Evolutionary conservation across 2,797 vertebrate genomes (phyloP), one percentile per base, ranked within the genome.

Genomic region (Characodon lateralis): DNA sequence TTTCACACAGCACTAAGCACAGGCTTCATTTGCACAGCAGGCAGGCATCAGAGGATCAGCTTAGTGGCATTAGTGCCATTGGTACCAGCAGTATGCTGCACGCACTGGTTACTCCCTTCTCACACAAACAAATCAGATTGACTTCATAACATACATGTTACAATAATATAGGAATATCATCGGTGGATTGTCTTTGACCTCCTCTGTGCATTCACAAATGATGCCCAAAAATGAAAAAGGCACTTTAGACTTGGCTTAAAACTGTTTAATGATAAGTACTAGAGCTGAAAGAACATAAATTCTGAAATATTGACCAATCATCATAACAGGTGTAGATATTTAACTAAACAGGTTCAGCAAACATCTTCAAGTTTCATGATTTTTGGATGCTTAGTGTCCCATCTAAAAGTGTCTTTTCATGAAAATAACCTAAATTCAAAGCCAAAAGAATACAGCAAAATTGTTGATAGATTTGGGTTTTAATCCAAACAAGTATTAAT

Each of bases 261-360:
- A 28, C 43, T 28, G 12, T 48, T 26, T 13, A 13, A 48, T 43
- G 22, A 43, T 24, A 48, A 48, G 31, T 26, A 7, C 14, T 71
- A 8, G 10, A 22, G 24, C 28, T 68, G 16, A 77, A 73, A 69
- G 16, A 81, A 48, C 20, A 10, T 76, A 55, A 78, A 75, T 59
- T 39, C 20, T 18, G 39, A 35, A 24, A 28, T 74, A 22, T 22
- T 20, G 51, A 20, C 51, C 18, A 18, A 22, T 53, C 4, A 53
- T 53, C 18, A 53, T 16, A 51, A 16, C 50, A 18, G 14, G 12
- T 8, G 46, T 48, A 2, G 10, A 51, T 3, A 3, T 13, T 51
- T 51, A 51, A 51, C 12, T 12, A 51, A 51, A 51, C 12, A 51
- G 50, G 50, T 51, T 51, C 50, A 51, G 50, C 12, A 51, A 51